Conservation (phyloP, 1,140 invertebrate species). For the Drosophila pallidifrons region DNA sequence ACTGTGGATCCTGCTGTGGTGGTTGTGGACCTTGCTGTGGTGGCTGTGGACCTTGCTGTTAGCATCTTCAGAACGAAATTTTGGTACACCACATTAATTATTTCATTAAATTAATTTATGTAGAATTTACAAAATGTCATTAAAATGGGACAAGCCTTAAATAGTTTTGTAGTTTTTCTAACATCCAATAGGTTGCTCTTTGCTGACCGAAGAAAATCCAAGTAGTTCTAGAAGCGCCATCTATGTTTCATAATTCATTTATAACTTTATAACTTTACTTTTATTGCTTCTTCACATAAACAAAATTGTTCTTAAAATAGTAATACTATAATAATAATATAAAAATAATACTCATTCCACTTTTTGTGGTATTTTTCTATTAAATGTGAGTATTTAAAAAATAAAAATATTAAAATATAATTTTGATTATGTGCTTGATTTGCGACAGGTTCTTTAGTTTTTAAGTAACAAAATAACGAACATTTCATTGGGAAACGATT, state of each 20-base stretch:
- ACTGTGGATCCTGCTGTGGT: conserved; percentile 24
- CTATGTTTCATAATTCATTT: no score
- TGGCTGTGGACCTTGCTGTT: conserved; percentile 3
- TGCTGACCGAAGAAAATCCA: no score
- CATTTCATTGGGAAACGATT: neutral
- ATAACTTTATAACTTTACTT: no score
- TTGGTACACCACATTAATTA: neutral
- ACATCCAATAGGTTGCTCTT: no score
- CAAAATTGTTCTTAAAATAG: no score
- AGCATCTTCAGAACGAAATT: neutral
- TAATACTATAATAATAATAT: neutral
- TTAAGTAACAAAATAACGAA: neutral
- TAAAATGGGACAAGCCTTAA: neutral
- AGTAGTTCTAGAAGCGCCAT: no score
- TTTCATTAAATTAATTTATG: neutral
- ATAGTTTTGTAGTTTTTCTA: no score
- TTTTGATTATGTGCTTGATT: neutral
- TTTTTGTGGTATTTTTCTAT: neutral
- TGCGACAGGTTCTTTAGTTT: neutral
- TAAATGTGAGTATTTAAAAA: neutral
- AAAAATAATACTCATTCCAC: neutral
- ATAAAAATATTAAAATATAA: neutral
- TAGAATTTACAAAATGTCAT: no score
- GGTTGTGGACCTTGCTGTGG: neutral
- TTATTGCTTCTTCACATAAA: no score